Conservation (phyloP, 2,113 vertebrate species). For the Neogale vison region DNA sequence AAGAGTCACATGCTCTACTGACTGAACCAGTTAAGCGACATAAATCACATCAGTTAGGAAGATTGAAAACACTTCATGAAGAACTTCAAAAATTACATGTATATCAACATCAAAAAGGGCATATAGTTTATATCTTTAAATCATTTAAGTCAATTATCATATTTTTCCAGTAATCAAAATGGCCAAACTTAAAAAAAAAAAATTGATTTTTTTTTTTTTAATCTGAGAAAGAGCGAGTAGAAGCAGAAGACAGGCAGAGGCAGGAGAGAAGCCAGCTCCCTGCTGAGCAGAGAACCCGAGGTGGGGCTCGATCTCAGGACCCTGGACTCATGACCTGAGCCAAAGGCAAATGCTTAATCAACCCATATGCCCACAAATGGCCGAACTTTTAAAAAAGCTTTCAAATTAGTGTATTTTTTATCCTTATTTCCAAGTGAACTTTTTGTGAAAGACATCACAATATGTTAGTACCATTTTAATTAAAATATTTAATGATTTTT, state of each 20-base stretch:
- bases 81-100: neutral
- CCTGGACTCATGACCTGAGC: no score
- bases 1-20: neutral
- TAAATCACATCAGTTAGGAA: neutral
- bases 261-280: no score
- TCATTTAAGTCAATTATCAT: neutral
- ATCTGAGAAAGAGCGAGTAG: no score
- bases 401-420: neutral
- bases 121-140: neutral
- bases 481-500: neutral
- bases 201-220: no score
- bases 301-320: no score
- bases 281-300: accelerated
- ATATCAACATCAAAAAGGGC: neutral
- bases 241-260: no score
- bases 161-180: neutral
- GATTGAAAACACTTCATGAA: neutral
- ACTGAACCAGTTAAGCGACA: neutral
- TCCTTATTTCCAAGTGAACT: neutral
- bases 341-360: no score
- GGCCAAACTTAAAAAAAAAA: no score
- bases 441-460: neutral
- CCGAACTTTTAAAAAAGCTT: neutral
- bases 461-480: neutral
- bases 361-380: neutral